These are phyloP conservation scores for Sphaerophoria taeniata DNA, from an alignment of 2,888 invertebrate species.

Conservation along the genomic window DNA sequence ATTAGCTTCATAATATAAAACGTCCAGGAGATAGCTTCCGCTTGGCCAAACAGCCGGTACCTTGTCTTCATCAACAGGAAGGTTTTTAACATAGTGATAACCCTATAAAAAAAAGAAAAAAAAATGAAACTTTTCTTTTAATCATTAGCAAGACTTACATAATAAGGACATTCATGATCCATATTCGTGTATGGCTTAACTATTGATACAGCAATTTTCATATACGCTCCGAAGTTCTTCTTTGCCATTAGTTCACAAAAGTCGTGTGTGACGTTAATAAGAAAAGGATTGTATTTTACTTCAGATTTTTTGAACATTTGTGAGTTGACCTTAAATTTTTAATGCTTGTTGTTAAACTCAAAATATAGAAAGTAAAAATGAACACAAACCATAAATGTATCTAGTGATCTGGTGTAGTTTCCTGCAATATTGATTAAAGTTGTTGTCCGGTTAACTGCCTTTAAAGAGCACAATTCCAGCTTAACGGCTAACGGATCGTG, in stretches of 20 bases:
- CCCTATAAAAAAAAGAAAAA: neutral
- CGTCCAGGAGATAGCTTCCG: too few relatives aligned
- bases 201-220: neutral
- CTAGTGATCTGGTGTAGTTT: neutral
- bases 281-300: conserved; percentile 7
- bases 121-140: neutral
- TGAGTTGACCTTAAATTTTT: neutral
- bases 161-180: conserved; percentile 24
- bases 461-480: neutral
- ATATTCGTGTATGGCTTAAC: conserved; percentile 14
- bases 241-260: neutral
- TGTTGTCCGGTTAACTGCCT: neutral
- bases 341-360: neutral
- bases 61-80: too few relatives aligned
- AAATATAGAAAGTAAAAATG: neutral
- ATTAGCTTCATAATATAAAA: neutral
- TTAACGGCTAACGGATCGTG: neutral
- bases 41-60: too few relatives aligned
- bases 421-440: neutral
- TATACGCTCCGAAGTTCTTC: neutral
- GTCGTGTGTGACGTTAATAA: neutral
- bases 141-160: neutral
- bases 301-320: neutral
- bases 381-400: neutral
- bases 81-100: too few relatives aligned